Conservation (phyloP, 2,113 vertebrate genomes). For the Pipa parva region DNA sequence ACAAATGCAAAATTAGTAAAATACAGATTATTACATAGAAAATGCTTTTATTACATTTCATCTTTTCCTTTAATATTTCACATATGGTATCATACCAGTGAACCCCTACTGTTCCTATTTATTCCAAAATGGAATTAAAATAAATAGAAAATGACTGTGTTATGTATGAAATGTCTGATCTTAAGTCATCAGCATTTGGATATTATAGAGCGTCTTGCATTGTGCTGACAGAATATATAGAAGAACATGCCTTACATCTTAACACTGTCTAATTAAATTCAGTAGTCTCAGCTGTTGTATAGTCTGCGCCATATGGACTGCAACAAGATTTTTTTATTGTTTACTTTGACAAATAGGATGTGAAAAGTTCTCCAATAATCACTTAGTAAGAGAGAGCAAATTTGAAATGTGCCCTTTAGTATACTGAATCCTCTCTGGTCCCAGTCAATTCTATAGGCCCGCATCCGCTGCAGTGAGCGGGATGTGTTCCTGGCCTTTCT, state of each 20-base stretch:
- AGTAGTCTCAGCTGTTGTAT: neutral
- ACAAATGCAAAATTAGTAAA: too few species aligned
- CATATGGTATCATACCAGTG: too few species aligned
- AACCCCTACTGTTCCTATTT: too few species aligned
- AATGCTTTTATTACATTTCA: too few species aligned
- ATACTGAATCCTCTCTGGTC: neutral
- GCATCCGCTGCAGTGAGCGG: neutral
- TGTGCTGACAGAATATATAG: neutral
- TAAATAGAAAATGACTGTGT: too few species aligned
- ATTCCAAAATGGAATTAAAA: too few species aligned
- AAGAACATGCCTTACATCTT: neutral
- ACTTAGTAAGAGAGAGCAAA: neutral
- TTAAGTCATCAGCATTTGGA: neutral
- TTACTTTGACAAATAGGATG: neutral
- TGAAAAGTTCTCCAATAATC: too few species aligned
- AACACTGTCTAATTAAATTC: neutral
- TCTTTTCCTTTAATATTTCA: too few species aligned
- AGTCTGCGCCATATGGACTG: neutral
- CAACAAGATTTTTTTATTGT: neutral
- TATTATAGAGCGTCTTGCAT: neutral
- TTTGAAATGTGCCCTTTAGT: neutral
- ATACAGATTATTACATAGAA: too few species aligned
- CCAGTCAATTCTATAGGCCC: neutral
- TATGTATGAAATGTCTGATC: neutral
- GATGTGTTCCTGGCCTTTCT: conserved; percentile 16